Conservation (phyloP, 2,797 vertebrate genomes). For the Iguana delicatissima region DNA sequence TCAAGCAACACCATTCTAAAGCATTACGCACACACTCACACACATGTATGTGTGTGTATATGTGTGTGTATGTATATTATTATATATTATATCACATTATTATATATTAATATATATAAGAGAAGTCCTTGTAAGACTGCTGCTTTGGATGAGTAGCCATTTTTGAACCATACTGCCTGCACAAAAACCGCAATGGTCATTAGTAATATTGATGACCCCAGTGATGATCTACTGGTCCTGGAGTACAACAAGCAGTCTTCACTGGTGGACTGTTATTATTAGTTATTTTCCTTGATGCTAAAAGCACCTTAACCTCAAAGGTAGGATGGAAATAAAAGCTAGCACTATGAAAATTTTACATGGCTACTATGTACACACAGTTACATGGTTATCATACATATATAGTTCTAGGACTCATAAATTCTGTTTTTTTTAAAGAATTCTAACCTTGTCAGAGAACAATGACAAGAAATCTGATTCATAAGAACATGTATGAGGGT, state of each 20-base stretch:
- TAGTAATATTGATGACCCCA: neutral
- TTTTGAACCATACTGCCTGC: neutral
- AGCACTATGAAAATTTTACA: neutral
- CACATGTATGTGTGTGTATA: too few relatives aligned
- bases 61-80: too few relatives aligned
- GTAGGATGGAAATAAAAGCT: neutral
- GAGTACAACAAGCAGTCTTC: neutral
- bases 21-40: too few relatives aligned
- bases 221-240: neutral
- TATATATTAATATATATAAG: neutral
- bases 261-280: neutral
- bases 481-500: neutral
- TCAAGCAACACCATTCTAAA: neutral
- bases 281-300: neutral
- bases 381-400: neutral
- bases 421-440: neutral
- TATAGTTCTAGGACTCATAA: neutral
- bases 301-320: neutral
- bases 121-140: constrained; percentile 52
- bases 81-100: too few relatives aligned
- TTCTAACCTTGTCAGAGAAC: neutral
- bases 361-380: too few relatives aligned
- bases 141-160: constrained; percentile 27
- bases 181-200: neutral
- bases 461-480: neutral